Percentiles rank a stretch among this genome's conserved stretches.
phyloP scores from a whole-genome alignment of 1,140 invertebrate genomes.

The Zophobas atratus region DNA sequence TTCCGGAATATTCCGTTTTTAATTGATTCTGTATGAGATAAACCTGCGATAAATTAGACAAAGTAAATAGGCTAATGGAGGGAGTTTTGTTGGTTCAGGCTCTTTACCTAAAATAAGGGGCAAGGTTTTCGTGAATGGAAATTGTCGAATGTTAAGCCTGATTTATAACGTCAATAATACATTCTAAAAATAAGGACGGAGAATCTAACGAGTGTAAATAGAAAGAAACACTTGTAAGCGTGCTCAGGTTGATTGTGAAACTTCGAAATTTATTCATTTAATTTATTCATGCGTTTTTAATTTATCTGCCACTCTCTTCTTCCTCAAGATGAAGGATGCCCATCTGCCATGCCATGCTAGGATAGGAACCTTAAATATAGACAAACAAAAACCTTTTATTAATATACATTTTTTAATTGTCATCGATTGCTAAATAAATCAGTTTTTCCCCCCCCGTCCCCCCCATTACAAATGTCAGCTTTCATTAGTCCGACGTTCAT shows the following conservation, averaged over 20 bases:
- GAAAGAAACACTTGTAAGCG: background rate
- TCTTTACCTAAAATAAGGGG: constrained; percentile 25
- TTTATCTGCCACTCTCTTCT: too few relatives aligned
- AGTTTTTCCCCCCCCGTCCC: too few relatives aligned
- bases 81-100: constrained; percentile 36
- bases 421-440: too few relatives aligned
- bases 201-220: background rate
- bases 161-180: constrained; percentile 18
- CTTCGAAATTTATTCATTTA: background rate
- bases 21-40: constrained; percentile 41
- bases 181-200: constrained; percentile 32
- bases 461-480: too few relatives aligned
- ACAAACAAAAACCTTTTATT: too few relatives aligned
- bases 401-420: too few relatives aligned
- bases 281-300: too few relatives aligned
- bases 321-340: too few relatives aligned
- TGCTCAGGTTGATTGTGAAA: background rate
- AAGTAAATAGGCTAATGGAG: constrained; percentile 35
- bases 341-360: too few relatives aligned
- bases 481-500: too few relatives aligned
- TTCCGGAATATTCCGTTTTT: background rate
- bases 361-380: too few relatives aligned
- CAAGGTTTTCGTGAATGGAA: constrained; percentile 29
- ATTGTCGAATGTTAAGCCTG: constrained; percentile 41
- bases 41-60: constrained; percentile 26